Evolutionary conservation across 2,113 vertebrate species (phyloP).

Genomic region (Elephas maximus): DNA sequence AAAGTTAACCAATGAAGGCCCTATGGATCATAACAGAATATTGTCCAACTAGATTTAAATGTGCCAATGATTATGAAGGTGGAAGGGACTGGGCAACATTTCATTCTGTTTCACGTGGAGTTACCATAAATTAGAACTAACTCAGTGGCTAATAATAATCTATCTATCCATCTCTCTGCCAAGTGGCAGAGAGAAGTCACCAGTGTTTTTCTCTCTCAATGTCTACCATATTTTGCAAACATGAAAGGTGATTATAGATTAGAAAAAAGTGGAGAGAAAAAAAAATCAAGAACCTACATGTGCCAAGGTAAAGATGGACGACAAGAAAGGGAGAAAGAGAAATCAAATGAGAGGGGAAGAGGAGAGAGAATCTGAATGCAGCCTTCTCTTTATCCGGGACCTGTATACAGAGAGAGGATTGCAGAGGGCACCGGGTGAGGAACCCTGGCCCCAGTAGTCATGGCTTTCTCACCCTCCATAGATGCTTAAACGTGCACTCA

Average conservation of each 20-base stretch:
- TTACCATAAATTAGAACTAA: background rate
- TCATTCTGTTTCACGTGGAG: background rate
- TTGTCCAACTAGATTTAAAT: background rate
- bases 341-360: background rate
- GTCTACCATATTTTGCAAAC: background rate
- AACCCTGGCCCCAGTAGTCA: too few relatives aligned
- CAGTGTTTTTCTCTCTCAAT: background rate
- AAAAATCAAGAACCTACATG: too few relatives aligned
- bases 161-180: background rate
- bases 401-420: too few relatives aligned
- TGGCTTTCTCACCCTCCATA: too few relatives aligned
- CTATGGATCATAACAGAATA: too few relatives aligned
- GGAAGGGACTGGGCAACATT: background rate
- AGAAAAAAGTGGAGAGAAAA: background rate
- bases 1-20: background rate
- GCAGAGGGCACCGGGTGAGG: too few relatives aligned
- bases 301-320: background rate
- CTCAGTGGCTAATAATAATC: background rate
- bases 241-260: background rate
- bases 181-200: background rate
- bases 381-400: accelerated
- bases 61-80: background rate
- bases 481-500: too few relatives aligned
- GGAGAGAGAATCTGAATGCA: accelerated
- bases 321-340: background rate